phyloP scores from a whole-genome alignment of 1,140 invertebrate genomes.

The Leptopilina boulardi region DNA sequence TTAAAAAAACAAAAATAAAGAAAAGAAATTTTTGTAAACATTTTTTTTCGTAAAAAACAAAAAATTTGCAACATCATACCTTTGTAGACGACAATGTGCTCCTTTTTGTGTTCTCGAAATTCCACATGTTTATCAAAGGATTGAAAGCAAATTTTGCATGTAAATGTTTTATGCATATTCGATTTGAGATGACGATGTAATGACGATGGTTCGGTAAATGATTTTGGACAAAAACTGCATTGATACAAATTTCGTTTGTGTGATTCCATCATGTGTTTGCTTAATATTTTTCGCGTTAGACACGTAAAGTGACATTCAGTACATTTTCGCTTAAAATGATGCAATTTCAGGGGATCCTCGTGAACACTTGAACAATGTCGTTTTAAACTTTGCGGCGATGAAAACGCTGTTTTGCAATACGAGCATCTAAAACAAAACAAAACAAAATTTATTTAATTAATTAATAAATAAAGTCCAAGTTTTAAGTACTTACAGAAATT shows the following conservation, averaged over 20 bases:
- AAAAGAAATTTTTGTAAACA: too few species aligned
- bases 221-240: not conserved
- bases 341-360: conserved; percentile 33
- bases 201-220: not conserved
- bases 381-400: not conserved
- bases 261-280: conserved; percentile 36
- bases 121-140: not conserved
- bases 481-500: conserved; percentile 22
- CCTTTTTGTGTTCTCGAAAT: not conserved
- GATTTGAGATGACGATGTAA: not conserved
- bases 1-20: too few species aligned
- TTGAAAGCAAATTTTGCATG: not conserved
- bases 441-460: not conserved
- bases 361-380: not conserved
- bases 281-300: conserved; percentile 24
- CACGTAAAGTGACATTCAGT: conserved; percentile 16
- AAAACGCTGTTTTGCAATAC: not conserved
- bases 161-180: not conserved
- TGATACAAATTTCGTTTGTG: conserved; percentile 42
- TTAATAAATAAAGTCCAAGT: not conserved
- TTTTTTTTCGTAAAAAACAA: too few species aligned
- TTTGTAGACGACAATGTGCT: conserved; percentile 5
- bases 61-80: too few species aligned
- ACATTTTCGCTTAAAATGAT: conserved; percentile 42
- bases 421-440: not conserved